Conservation (phyloP, 2,797 vertebrate species). For the Potorous gilbertii region DNA sequence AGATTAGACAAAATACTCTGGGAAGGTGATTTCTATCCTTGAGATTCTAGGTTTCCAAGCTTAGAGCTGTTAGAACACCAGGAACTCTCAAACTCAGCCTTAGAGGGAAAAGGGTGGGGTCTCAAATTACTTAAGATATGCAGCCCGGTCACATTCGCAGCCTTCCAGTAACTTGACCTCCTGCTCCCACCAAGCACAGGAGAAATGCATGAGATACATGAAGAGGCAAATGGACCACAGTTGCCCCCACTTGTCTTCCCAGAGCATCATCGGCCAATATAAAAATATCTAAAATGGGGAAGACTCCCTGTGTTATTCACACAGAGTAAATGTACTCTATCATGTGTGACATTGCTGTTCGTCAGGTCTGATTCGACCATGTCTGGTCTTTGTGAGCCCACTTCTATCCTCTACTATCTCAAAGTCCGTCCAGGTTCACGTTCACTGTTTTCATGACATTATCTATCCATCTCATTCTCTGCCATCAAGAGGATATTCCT, state of each 20-base stretch:
- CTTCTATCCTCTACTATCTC: no score
- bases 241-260: neutral
- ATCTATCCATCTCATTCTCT: no score
- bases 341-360: neutral
- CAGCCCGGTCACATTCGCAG: neutral
- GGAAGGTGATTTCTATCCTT: neutral
- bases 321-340: neutral
- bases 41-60: neutral
- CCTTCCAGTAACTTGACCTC: neutral
- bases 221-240: neutral
- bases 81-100: neutral
- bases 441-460: no score
- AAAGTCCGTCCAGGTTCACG: no score
- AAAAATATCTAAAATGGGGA: neutral
- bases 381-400: neutral
- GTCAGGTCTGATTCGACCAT: neutral
- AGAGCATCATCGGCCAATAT: neutral
- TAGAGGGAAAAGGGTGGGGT: neutral
- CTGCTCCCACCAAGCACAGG: neutral
- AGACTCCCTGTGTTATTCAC: neutral
- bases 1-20: neutral
- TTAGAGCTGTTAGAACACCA: neutral
- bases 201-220: neutral
- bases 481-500: no score
- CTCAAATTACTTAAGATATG: neutral